Base-by-base conservation (phyloP, 2,797 vertebrate species). In the Sebastes miniatus region DNA sequence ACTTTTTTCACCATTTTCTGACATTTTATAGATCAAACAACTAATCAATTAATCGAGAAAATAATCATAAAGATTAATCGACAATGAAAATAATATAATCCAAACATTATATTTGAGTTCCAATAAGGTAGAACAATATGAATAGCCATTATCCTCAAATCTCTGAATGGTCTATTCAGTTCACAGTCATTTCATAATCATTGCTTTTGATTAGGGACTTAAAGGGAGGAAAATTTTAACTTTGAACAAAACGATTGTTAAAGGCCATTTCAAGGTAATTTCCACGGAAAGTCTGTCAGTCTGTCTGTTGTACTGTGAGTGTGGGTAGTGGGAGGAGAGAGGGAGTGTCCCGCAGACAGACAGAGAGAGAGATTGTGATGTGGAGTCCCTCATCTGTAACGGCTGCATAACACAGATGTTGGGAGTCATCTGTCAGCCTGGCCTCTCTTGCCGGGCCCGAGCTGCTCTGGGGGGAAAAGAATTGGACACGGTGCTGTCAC, bases 401-500 rank as follows among this genome's bases (percentile, higher is more conserved):
- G 94, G 95, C 96, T 96, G 97, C 97, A 95, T 99, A 99, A 99
- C 98, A 99, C 99, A 99, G 98, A 99, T 99, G 99, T 99, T 99
- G 97, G 96, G 98, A 98, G 98, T 98, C 99, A 99, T 99, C 98
- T 99, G 98, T 99, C 98, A 98, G 96, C 97, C 96, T 96, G 97
- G 96, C 96, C 97, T 97, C 96, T 97, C 97, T 97, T 95, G 96
- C 96, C 92, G 97, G 96, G 97, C 96, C 95, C 95, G 93, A 96
- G 96, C 97, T 97, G 96, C 97, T 98, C 97, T 97, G 96, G 95
- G 94, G 97, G 98, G 97, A 96, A 97, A 97, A 96, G 95, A 97
- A 98, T 99, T 98, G 97, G 98, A 98, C 98, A 99, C 97, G 97
- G 98, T 98, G 97, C 98, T 99, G 98, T 99, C 98, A 99, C 96